phyloP scores from a whole-genome alignment of 1,140 invertebrate genomes.

The Prorops nasuta region DNA sequence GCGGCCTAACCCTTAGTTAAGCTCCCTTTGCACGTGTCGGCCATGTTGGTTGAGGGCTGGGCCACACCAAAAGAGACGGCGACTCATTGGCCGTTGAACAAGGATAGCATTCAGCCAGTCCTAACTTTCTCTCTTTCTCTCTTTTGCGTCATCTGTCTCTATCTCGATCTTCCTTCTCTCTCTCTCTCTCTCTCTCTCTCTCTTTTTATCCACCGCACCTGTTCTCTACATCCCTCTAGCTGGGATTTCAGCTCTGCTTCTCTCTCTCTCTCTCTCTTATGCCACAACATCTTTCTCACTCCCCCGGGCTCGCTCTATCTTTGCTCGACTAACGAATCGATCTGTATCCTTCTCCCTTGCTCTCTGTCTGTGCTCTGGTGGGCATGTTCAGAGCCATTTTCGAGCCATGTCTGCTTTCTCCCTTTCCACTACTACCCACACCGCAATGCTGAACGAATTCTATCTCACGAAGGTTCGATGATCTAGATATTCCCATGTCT shows the following conservation, averaged over 20 bases:
- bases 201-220: neutral
- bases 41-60: slow-evolving; percentile 53
- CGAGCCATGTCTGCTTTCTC: slow-evolving; percentile 15
- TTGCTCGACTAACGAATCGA: too few relatives aligned
- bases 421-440: too few relatives aligned
- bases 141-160: slow-evolving; percentile 4
- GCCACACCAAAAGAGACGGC: slow-evolving; percentile 49
- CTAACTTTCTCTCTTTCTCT: neutral
- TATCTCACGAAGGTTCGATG: slow-evolving; percentile 14
- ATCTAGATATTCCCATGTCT: slow-evolving; percentile 7
- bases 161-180: slow-evolving; percentile 3
- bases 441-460: slow-evolving; percentile 30
- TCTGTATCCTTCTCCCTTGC: too few relatives aligned
- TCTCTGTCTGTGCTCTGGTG: slow-evolving; percentile 26
- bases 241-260: slow-evolving; percentile 19
- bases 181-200: slow-evolving; percentile 11
- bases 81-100: slow-evolving; percentile 45
- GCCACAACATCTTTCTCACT: slow-evolving; percentile 9
- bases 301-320: slow-evolving; percentile 1
- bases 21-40: slow-evolving; percentile 47
- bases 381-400: slow-evolving; percentile 30
- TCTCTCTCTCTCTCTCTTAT: slow-evolving; percentile 5
- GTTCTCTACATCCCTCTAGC: slow-evolving; percentile 14
- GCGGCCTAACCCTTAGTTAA: slow-evolving; percentile 45
- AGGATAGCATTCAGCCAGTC: neutral